Conservation (phyloP, 2,113 vertebrate species). For the Lynx canadensis region DNA sequence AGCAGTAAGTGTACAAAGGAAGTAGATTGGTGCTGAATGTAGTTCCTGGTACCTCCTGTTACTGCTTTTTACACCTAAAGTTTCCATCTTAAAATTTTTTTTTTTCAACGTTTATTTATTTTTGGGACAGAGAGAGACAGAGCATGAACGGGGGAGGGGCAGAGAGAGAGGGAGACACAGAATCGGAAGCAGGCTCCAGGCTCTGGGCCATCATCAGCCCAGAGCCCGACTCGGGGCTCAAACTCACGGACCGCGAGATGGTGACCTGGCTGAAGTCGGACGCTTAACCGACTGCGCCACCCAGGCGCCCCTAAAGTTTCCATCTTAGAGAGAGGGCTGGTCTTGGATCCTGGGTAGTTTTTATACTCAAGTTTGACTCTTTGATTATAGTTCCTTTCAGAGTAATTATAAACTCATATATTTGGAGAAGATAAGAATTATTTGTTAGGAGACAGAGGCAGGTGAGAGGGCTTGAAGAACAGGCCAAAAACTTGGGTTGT, state of each 20-base stretch:
- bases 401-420: constrained; percentile 45
- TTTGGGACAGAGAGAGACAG: too few relatives aligned
- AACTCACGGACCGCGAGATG: too few relatives aligned
- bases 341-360: background rate
- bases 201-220: too few relatives aligned
- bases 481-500: constrained; percentile 15
- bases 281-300: too few relatives aligned
- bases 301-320: background rate
- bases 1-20: background rate
- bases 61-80: background rate
- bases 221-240: too few relatives aligned
- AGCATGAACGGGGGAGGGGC: too few relatives aligned
- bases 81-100: background rate
- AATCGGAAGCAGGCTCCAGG: too few relatives aligned
- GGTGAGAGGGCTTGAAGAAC: constrained; percentile 69
- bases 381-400: constrained; percentile 41
- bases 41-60: background rate
- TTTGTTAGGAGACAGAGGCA: constrained; percentile 60
- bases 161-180: too few relatives aligned
- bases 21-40: background rate
- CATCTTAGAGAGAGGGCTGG: background rate
- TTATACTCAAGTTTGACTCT: constrained; percentile 11
- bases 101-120: too few relatives aligned
- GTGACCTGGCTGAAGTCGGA: too few relatives aligned
- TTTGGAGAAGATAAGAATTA: constrained; percentile 68